Conservation (phyloP, 1,140 invertebrate genomes). For the Rhyzopertha dominica region DNA sequence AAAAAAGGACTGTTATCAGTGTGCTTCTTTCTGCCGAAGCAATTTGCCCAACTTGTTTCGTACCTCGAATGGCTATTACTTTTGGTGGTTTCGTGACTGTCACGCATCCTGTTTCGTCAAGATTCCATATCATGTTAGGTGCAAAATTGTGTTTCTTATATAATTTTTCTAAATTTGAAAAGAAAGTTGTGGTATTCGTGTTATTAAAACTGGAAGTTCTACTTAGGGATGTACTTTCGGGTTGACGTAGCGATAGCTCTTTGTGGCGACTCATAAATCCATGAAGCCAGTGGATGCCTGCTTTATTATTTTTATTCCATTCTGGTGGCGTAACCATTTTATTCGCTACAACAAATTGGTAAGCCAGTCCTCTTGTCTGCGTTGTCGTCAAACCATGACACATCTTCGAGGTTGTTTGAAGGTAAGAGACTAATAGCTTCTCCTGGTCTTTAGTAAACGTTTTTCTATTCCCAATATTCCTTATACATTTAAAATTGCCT, state of each 20-base stretch:
- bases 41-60: slow-evolving; percentile 46
- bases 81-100: slow-evolving; percentile 44
- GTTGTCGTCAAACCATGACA: slow-evolving; percentile 32
- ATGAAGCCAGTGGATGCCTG: slow-evolving; percentile 35
- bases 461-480: slow-evolving; percentile 6
- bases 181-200: slow-evolving; percentile 43
- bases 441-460: slow-evolving; percentile 11
- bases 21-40: slow-evolving; percentile 43
- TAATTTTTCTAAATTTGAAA: slow-evolving; percentile 37
- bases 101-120: slow-evolving; percentile 49
- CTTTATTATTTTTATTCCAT: slow-evolving; percentile 41
- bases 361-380: slow-evolving; percentile 26
- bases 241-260: slow-evolving; percentile 8
- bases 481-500: neutral
- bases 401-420: slow-evolving; percentile 23
- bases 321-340: slow-evolving; percentile 24
- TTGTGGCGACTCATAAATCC: slow-evolving; percentile 16
- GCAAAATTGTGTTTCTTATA: slow-evolving; percentile 36
- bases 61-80: slow-evolving; percentile 44
- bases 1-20: slow-evolving; percentile 36
- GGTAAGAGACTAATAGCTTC: slow-evolving; percentile 8
- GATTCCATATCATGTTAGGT: slow-evolving; percentile 35
- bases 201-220: slow-evolving; percentile 34
- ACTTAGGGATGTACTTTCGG: slow-evolving; percentile 18
- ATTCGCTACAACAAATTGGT: slow-evolving; percentile 28